phyloP scores from a whole-genome alignment of 2,888 invertebrate species.

The Mimachlamys varia region DNA sequence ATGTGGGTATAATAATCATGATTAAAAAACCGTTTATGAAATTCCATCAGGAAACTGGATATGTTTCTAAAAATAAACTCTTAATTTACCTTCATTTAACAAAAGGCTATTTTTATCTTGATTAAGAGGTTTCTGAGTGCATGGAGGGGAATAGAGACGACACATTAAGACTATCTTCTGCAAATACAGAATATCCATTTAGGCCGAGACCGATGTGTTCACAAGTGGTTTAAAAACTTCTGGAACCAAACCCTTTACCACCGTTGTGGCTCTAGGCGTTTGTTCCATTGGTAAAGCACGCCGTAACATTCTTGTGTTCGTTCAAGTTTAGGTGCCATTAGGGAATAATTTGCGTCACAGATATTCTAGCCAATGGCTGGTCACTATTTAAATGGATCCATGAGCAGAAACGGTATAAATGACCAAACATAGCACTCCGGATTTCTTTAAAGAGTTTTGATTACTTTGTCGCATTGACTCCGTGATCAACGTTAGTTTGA shows the following conservation, averaged over 20 bases:
- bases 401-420: background rate
- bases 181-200: background rate
- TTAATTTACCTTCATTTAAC: background rate
- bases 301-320: background rate
- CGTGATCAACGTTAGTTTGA: slow-evolving; percentile 8
- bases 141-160: background rate
- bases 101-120: background rate
- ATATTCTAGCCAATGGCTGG: background rate
- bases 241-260: background rate
- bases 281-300: background rate
- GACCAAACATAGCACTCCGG: background rate
- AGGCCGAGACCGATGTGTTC: background rate
- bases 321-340: background rate
- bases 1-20: too few relatives aligned
- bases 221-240: background rate
- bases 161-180: background rate
- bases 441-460: slow-evolving; percentile 24
- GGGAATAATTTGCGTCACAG: slow-evolving; percentile 29
- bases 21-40: too few relatives aligned
- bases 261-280: background rate
- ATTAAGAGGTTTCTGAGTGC: background rate
- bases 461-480: slow-evolving; percentile 12
- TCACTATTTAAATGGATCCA: slow-evolving; percentile 17
- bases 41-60: too few relatives aligned
- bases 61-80: too few relatives aligned